Percentiles rank a stretch among this genome's conserved stretches.
Conservation (phyloP, 2,888 invertebrate species). For the Alsophila aescularia region DNA sequence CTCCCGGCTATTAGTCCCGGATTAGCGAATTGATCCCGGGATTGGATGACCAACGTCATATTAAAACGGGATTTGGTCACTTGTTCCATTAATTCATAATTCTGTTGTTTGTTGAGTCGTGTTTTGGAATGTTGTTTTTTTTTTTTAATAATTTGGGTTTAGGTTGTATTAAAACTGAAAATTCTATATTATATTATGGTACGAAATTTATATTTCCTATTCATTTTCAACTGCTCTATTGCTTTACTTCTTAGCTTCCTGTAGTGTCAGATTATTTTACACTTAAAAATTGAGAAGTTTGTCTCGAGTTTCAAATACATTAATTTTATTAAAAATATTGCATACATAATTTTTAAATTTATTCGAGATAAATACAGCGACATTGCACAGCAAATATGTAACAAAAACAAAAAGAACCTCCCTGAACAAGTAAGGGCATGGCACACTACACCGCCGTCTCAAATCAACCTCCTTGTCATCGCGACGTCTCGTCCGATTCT, state of each 20-base stretch:
- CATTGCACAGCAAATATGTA: slow-evolving; percentile 18
- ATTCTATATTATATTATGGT: too few relatives aligned
- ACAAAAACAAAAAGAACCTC: slow-evolving; percentile 40
- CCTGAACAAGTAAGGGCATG: slow-evolving; percentile 59
- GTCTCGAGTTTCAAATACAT: too few relatives aligned
- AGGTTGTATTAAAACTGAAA: too few relatives aligned
- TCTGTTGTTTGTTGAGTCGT: slow-evolving; percentile 55
- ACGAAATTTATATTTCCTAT: too few relatives aligned
- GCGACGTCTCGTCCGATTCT: slow-evolving; percentile 56
- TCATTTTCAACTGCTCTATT: too few relatives aligned
- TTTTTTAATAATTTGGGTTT: background rate
- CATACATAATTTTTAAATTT: too few relatives aligned
- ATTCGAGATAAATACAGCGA: background rate
- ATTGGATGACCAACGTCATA: slow-evolving; percentile 80
- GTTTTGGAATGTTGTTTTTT: background rate
- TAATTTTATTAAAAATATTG: too few relatives aligned
- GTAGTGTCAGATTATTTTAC: too few relatives aligned
- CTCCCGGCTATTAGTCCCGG: slow-evolving; percentile 76
- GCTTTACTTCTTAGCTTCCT: too few relatives aligned
- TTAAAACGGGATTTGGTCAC: slow-evolving; percentile 78
- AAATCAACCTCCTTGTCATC: slow-evolving; percentile 57
- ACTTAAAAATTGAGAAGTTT: too few relatives aligned
- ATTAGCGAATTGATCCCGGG: slow-evolving; percentile 76
- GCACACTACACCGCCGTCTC: slow-evolving; percentile 61
- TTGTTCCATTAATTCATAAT: slow-evolving; percentile 72